Conservation (phyloP, 2,888 invertebrate species). For the Drosophila meridionalis region DNA sequence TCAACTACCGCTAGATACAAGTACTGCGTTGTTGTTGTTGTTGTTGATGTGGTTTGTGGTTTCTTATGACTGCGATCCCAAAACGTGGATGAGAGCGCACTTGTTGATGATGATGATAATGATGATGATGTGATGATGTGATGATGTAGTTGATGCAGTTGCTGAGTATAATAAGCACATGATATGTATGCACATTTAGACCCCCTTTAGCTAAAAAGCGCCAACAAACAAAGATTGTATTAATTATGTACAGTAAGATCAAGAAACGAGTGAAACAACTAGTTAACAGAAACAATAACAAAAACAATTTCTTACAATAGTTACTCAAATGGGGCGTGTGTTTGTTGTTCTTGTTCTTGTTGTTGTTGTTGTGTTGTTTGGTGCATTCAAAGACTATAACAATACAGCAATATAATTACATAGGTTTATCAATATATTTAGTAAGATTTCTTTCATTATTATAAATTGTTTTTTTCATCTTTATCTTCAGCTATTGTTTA, state of each 20-base stretch:
- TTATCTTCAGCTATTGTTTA: slow-evolving; percentile 25
- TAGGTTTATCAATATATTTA: slow-evolving; percentile 62
- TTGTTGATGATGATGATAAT: neutral
- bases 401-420: slow-evolving; percentile 72
- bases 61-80: slow-evolving; percentile 37
- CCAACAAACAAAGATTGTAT: slow-evolving; percentile 30
- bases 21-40: slow-evolving; percentile 29
- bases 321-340: slow-evolving; percentile 41
- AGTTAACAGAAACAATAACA: slow-evolving; percentile 33
- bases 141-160: slow-evolving; percentile 15
- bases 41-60: slow-evolving; percentile 19
- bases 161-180: slow-evolving; percentile 40
- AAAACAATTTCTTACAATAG: slow-evolving; percentile 40
- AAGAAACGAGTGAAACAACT: slow-evolving; percentile 20
- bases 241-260: slow-evolving; percentile 31
- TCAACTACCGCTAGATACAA: slow-evolving; percentile 41
- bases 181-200: slow-evolving; percentile 19
- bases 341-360: slow-evolving; percentile 20
- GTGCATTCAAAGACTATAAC: slow-evolving; percentile 67
- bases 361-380: slow-evolving; percentile 25
- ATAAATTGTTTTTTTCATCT: neutral
- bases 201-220: slow-evolving; percentile 40
- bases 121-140: slow-evolving; percentile 20
- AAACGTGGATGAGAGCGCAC: slow-evolving; percentile 26
- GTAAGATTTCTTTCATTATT: slow-evolving; percentile 34